Evolutionary conservation across 2,113 vertebrate genomes (phyloP).

Genomic region (Thomomys bottae): DNA sequence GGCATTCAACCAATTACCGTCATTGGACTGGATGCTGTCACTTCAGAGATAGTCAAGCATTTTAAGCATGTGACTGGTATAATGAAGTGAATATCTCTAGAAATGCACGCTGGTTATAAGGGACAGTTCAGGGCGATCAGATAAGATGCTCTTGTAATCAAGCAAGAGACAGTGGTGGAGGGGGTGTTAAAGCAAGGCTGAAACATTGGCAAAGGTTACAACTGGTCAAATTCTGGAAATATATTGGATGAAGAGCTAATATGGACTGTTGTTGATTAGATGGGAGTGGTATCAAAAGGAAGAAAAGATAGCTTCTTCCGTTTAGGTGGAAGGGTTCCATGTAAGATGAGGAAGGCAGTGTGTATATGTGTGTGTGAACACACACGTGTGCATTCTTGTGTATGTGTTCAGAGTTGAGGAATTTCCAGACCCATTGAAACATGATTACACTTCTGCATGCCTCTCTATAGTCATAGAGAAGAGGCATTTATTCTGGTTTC

Average conservation of each 20-base stretch:
- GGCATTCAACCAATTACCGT: background rate
- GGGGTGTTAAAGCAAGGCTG: background rate
- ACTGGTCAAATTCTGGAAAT: background rate
- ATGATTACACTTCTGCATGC: background rate
- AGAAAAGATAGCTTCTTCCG: background rate
- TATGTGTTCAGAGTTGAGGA: background rate
- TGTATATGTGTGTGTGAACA: too few relatives aligned
- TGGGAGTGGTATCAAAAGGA: background rate
- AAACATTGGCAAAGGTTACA: background rate
- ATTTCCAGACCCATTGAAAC: background rate
- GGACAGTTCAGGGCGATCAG: background rate
- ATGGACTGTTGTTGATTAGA: background rate
- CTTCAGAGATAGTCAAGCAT: background rate
- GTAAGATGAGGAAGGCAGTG: background rate
- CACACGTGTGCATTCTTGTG: too few relatives aligned
- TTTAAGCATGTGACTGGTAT: background rate
- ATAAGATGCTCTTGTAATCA: background rate
- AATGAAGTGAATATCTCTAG: background rate
- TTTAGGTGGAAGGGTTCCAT: background rate
- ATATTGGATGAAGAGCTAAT: background rate
- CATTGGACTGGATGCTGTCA: too few relatives aligned
- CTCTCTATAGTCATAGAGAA: background rate
- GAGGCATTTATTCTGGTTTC: background rate
- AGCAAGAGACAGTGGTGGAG: too few relatives aligned
- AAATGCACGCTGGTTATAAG: background rate